These are phyloP conservation scores for Mobula birostris DNA, from an alignment of 2,113 vertebrate species.

Conservation along the genomic window DNA sequence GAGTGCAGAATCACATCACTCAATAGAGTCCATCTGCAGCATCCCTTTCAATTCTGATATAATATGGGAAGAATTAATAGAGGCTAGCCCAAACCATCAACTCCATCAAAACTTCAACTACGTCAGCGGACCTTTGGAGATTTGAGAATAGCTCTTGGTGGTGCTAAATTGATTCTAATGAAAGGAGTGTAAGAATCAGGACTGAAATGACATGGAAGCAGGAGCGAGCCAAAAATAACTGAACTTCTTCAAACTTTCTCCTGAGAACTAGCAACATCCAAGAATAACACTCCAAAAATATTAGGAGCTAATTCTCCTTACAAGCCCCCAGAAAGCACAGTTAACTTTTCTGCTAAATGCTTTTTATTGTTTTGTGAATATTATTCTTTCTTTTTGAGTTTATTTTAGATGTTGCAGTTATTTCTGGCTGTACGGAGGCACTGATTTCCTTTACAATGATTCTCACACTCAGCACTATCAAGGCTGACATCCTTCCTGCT, in stretches of 20 bases:
- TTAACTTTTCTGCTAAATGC: not conserved
- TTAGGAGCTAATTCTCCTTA: not conserved
- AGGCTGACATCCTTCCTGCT: not conserved
- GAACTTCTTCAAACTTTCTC: too few relatives aligned
- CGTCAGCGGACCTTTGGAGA: not conserved
- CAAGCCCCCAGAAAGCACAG: not conserved
- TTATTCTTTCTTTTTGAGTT: not conserved
- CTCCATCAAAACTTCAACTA: not conserved
- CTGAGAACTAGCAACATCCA: not conserved
- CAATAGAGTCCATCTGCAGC: not conserved
- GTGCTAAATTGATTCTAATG: not conserved
- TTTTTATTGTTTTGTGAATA: not conserved
- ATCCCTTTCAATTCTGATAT: not conserved
- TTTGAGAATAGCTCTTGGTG: not conserved
- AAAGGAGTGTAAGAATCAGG: not conserved
- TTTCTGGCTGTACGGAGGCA: not conserved
- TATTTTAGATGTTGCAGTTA: not conserved
- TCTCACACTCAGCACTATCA: not conserved
- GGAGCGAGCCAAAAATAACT: not conserved
- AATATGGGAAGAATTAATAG: not conserved
- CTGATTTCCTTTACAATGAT: not conserved
- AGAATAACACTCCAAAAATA: not conserved
- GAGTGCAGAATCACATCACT: not conserved
- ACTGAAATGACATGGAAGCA: not conserved
- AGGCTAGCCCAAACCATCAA: not conserved